Evolutionary conservation across 2,797 vertebrate species (phyloP), one percentile per base, ranked within the genome.

Genomic region (Eospalax fontanierii): DNA sequence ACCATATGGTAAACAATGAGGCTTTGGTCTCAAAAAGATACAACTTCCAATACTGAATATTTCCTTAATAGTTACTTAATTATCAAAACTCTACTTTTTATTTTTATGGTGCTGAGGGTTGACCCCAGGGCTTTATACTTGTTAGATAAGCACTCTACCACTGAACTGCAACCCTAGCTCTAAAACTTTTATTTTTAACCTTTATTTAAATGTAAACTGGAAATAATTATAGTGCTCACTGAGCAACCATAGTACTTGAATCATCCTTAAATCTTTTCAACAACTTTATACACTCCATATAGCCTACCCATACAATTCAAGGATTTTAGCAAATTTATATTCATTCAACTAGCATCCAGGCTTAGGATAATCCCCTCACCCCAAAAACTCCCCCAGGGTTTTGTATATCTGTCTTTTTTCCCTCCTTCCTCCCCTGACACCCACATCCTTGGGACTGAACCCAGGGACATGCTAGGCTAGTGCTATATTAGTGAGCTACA

Each of bases 161-260:
- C 35, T 70, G 30, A 92, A 50, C 38, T 92, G 71, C 26, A 38
- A 10, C n/a, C 3, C 4, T 26, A 71, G 40, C 7, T 26, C 21
- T 5, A 35, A 43, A 16, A 12, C 11, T 70, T 92, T 79, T 35
- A 76, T 90, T 89, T 95, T 93, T 93, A 94, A 74, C 28, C 88
- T 79, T 76, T 38, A 79, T 82, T 76, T 87, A 65, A 89, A 18
- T 94, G 8, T 76, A 92, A 96, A 71, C 63, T 73, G 19, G 74
- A 61, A 89, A 86, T 83, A 71, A 91, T 78, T 86, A 84, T 15
- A 82, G 50, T 81, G 91, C 24, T 87, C 30, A 28, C 10, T 96
- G 75, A 79, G 86, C 24, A 86, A 79, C 28, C 74, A 82, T 2
- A 33, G 40, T 35, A 92, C 54, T 28, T 86, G 38, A 94, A 40